Evolutionary conservation across 2,888 invertebrate genomes (phyloP).

Genomic region (Proisotoma minuta): DNA sequence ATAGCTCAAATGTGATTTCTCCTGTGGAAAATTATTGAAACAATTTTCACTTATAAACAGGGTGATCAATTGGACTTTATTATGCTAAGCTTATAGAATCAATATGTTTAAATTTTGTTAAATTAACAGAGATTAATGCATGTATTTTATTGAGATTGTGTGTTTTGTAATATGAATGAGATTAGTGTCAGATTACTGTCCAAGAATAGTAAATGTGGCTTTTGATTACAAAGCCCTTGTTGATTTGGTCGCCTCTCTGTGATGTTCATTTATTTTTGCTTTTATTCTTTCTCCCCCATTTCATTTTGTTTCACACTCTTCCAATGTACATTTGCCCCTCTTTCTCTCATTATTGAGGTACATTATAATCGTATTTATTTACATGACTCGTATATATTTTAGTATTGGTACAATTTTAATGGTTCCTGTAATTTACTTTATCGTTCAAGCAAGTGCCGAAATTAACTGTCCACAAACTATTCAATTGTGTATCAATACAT

Average conservation of each 20-base stretch:
- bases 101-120: no score
- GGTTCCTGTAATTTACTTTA: neutral
- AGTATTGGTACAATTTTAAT: neutral
- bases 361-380: slow-evolving; percentile 5
- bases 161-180: slow-evolving; percentile 41
- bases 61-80: no score
- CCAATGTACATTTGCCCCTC: neutral
- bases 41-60: no score
- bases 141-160: no score
- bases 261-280: neutral
- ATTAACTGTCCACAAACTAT: no score
- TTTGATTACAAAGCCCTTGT: slow-evolving; percentile 3
- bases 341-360: neutral
- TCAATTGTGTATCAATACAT: no score
- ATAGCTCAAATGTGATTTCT: no score
- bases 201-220: slow-evolving; percentile 19
- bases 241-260: no score
- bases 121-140: no score
- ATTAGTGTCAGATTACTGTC: slow-evolving; percentile 47
- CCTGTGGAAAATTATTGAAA: no score
- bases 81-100: no score
- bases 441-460: neutral
- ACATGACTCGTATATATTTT: slow-evolving; percentile 3
- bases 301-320: slow-evolving; percentile 16
- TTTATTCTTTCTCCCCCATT: neutral